Percentiles rank a stretch among this genome's conserved stretches.
phyloP scores from a whole-genome alignment of 2,113 vertebrate genomes.

The Cnemophilus loriae region DNA sequence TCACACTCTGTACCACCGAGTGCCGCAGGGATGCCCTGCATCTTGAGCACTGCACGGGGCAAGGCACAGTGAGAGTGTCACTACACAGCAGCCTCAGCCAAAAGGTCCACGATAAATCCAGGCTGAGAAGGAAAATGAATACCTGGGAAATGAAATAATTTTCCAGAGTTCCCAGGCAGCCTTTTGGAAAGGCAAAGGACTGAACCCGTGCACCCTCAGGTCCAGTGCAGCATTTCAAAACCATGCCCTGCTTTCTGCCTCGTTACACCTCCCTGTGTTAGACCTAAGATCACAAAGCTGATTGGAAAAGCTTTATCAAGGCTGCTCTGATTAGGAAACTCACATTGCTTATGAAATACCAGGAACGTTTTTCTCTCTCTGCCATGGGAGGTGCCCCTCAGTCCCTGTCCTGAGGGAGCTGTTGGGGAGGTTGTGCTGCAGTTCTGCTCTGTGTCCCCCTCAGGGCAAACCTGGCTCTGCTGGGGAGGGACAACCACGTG shows the following conservation, averaged over 20 bases:
- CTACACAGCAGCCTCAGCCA: neutral
- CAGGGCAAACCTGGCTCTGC: neutral
- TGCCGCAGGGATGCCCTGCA: rapidly evolving
- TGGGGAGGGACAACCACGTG: neutral
- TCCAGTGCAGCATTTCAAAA: neutral
- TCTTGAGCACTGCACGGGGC: neutral
- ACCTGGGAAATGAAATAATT: neutral
- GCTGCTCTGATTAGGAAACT: neutral
- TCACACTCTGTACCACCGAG: rapidly evolving
- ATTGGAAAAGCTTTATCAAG: neutral
- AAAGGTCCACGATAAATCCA: neutral
- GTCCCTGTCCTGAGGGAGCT: neutral
- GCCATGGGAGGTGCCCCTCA: neutral
- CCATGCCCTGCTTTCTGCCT: neutral
- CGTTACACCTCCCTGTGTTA: neutral
- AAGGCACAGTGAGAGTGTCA: neutral
- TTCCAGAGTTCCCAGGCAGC: neutral
- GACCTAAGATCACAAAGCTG: neutral
- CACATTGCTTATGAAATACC: neutral
- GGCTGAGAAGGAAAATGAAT: neutral
- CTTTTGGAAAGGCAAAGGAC: neutral
- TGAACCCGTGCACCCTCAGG: neutral
- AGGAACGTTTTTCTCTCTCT: neutral
- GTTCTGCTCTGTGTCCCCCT: neutral
- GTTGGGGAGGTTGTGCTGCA: neutral